These are phyloP conservation scores for Arizona elegans DNA, from an alignment of 2,113 vertebrate species.

Conservation along the genomic window DNA sequence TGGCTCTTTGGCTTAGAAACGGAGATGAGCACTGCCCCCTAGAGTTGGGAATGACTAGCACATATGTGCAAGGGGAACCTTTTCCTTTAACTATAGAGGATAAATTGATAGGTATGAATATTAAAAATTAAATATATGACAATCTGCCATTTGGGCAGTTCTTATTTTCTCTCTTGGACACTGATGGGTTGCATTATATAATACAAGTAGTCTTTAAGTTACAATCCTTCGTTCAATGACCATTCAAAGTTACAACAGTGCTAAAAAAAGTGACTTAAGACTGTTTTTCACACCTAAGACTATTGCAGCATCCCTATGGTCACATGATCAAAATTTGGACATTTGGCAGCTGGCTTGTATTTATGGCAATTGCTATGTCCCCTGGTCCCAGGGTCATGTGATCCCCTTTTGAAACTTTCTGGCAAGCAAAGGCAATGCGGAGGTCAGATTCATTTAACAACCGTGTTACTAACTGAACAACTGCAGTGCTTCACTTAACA, in stretches of 20 bases:
- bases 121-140: slow-evolving; percentile 1
- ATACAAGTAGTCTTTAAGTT: neutral
- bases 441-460: too few species aligned
- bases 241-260: neutral
- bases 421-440: too few species aligned
- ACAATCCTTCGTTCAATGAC: neutral
- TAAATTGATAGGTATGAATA: slow-evolving; percentile 8
- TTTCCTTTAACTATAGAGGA: neutral
- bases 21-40: too few species aligned
- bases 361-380: too few species aligned
- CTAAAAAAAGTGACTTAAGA: neutral
- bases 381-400: too few species aligned
- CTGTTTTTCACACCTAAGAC: neutral
- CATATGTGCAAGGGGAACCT: too few species aligned
- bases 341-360: neutral
- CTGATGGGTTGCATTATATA: neutral
- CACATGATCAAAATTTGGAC: neutral
- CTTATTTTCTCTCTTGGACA: neutral
- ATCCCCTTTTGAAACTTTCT: too few species aligned
- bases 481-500: too few species aligned
- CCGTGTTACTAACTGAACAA: too few species aligned
- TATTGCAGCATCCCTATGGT: neutral
- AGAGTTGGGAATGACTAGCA: too few species aligned
- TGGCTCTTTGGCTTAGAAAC: too few species aligned
- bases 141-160: neutral